Conservation (phyloP, 2,797 vertebrate genomes). For the Poecilia picta region DNA sequence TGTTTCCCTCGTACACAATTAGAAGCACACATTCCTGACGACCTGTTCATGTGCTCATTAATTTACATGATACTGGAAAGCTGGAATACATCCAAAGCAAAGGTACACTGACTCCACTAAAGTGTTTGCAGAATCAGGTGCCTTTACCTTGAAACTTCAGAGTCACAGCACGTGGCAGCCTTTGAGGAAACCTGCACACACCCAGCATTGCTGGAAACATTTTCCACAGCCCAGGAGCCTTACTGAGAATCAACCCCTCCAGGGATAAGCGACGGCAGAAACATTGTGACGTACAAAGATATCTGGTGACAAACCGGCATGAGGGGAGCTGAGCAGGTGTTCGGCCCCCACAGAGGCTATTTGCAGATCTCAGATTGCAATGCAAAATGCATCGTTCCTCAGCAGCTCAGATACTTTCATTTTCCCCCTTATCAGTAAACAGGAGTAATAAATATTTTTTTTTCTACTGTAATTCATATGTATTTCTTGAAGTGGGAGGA, state of each 20-base stretch:
- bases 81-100: constrained; percentile 25
- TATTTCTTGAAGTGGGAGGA: not conserved
- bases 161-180: not conserved
- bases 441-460: not conserved
- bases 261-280: constrained; percentile 5
- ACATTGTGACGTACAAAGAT: constrained; percentile 15
- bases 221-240: constrained; percentile 34
- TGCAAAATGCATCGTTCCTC: not conserved
- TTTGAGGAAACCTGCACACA: not conserved
- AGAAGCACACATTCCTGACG: constrained; percentile 2
- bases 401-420: not conserved
- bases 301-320: constrained; percentile 4
- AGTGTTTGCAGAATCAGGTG: constrained; percentile 35
- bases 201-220: constrained; percentile 27
- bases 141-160: constrained; percentile 9
- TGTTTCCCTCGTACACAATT: not conserved
- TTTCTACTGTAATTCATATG: not conserved
- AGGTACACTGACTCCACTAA: constrained; percentile 3
- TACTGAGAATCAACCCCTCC: not conserved
- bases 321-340: constrained; percentile 14
- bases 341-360: not conserved
- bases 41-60: not conserved
- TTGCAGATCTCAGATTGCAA: not conserved
- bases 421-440: too few relatives aligned
- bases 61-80: constrained; percentile 20